Percentiles rank a stretch among this genome's conserved stretches.
These are phyloP conservation scores for Cryptus viduatorius DNA, from an alignment of 2,888 invertebrate genomes.

Conservation along the genomic window DNA sequence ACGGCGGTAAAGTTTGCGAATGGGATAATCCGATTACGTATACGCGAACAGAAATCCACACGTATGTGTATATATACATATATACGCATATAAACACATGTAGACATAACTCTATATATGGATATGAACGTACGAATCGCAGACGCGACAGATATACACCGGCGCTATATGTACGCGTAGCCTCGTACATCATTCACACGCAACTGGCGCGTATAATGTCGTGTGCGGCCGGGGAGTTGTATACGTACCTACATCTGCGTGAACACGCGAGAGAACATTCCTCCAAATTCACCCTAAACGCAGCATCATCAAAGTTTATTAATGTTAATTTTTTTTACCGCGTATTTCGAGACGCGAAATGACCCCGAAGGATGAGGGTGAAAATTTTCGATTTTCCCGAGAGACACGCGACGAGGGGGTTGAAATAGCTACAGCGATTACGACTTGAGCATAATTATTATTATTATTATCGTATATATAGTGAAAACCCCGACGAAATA, in stretches of 20 bases:
- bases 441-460: not conserved
- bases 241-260: constrained; percentile 50
- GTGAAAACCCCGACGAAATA: no score
- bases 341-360: not conserved
- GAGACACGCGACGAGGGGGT: not conserved
- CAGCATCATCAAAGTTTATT: constrained; percentile 45
- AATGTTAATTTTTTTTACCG: constrained; percentile 38
- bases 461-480: no score
- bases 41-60: constrained; percentile 56
- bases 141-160: constrained; percentile 43
- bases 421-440: not conserved
- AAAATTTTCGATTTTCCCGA: not conserved
- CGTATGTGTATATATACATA: constrained; percentile 7
- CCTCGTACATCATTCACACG: constrained; percentile 66
- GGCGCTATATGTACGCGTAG: constrained; percentile 24
- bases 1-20: constrained; percentile 68
- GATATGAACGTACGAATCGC: constrained; percentile 16
- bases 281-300: constrained; percentile 31
- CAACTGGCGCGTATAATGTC: constrained; percentile 68
- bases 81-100: not conserved
- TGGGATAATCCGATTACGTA: constrained; percentile 68
- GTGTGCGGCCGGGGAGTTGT: constrained; percentile 34
- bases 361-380: not conserved
- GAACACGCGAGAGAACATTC: constrained; percentile 57
- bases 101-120: not conserved